These are phyloP conservation scores for Drosophila melanosoma DNA, from an alignment of 2,888 invertebrate genomes.

Conservation along the genomic window DNA sequence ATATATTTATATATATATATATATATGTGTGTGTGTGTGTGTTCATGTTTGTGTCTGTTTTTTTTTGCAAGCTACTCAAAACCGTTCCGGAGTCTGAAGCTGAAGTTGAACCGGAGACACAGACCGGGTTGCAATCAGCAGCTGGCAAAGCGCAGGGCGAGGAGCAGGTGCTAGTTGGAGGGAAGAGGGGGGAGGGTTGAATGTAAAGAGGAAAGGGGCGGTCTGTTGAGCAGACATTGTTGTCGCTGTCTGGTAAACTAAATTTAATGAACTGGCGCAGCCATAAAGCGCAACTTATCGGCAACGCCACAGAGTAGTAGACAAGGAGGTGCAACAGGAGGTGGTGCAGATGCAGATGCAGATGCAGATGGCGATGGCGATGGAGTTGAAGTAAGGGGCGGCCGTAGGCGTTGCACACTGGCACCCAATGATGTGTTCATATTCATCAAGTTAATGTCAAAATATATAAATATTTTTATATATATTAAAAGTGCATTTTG, in stretches of 20 bases:
- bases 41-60: conserved; percentile 18
- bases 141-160: conserved; percentile 14
- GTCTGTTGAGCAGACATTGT: conserved; percentile 68
- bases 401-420: conserved; percentile 29
- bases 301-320: conserved; percentile 30
- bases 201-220: neutral
- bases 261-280: conserved; percentile 79
- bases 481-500: neutral
- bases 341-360: neutral
- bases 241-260: conserved; percentile 76
- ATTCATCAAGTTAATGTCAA: neutral
- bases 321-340: neutral
- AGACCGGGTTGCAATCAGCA: conserved; percentile 27
- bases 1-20: neutral
- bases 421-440: neutral
- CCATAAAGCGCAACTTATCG: conserved; percentile 78
- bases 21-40: neutral
- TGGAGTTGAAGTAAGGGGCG: neutral
- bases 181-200: neutral
- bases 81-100: conserved; percentile 53
- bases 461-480: neutral
- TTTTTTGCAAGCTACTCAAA: conserved; percentile 27
- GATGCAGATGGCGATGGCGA: neutral
- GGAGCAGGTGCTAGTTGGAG: conserved; percentile 1
- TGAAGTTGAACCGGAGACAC: conserved; percentile 33